phyloP scores from a whole-genome alignment of 2,113 vertebrate species.

The Gadus chalcogrammus region DNA sequence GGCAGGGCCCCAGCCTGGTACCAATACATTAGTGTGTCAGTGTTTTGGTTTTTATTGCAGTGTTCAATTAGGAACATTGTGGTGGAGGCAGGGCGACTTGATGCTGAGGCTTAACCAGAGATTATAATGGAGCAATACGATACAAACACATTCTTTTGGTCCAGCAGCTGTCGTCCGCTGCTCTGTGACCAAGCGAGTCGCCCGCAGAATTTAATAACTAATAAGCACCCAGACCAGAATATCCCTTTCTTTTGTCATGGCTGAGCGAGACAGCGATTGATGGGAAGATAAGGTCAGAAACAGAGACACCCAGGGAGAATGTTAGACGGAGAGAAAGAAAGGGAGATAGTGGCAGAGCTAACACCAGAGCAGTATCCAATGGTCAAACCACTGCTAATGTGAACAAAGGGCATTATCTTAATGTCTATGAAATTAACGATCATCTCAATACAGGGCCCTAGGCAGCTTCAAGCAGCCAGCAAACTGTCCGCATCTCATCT shows the following conservation, averaged over 20 bases:
- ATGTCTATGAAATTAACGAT: too few species aligned
- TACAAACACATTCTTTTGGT: conserved; percentile 54
- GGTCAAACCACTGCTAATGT: too few species aligned
- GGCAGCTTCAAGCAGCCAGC: too few species aligned
- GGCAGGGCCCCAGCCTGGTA: too few species aligned
- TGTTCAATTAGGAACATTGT: conserved; percentile 34
- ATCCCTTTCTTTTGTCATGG: background rate
- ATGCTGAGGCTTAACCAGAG: conserved; percentile 56
- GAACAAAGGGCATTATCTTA: too few species aligned
- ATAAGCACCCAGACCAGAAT: conserved; percentile 32
- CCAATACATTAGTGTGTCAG: conserved; percentile 1
- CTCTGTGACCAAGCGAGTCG: conserved; percentile 44
- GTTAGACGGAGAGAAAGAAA: conserved; percentile 8
- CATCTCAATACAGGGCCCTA: too few species aligned
- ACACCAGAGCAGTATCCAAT: background rate
- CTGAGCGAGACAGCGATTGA: background rate
- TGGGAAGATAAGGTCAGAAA: background rate
- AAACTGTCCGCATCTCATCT: too few species aligned
- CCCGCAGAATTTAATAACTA: conserved; percentile 63
- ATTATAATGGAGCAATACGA: conserved; percentile 59
- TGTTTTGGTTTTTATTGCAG: conserved; percentile 22
- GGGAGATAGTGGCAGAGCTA: background rate
- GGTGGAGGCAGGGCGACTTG: conserved; percentile 50
- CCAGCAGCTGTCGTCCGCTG: conserved; percentile 54
- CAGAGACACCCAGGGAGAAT: background rate